These are phyloP conservation scores for Drosophila murphyi DNA, from an alignment of 1,140 invertebrate genomes.

Conservation along the genomic window DNA sequence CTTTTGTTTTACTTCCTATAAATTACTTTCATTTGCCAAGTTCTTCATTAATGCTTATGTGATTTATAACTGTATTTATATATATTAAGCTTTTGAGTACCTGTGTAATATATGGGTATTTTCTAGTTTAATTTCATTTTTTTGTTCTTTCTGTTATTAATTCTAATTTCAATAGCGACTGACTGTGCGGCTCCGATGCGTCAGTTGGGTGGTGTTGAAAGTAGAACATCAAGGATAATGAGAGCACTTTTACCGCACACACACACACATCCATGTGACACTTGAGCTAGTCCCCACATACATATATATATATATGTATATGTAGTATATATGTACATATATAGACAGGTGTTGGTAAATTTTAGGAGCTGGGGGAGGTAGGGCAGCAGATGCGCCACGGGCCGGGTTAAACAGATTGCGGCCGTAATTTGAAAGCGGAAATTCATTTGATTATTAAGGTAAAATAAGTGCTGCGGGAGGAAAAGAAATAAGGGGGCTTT, in stretches of 20 bases:
- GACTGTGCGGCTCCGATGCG: conserved; percentile 18
- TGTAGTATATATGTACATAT: conserved; percentile 50
- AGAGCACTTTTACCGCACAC: conserved; percentile 67
- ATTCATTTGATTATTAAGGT: conserved; percentile 83
- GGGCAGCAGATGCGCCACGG: conserved; percentile 36
- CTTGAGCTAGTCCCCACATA: conserved; percentile 38
- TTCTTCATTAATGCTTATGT: too few species aligned
- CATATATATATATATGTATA: conserved; percentile 30
- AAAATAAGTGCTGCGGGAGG: conserved; percentile 68
- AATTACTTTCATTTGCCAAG: too few species aligned
- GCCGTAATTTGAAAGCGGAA: conserved; percentile 81
- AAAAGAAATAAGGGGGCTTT: not conserved
- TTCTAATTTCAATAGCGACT: conserved; percentile 12
- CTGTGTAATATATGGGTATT: not conserved
- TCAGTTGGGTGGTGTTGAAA: conserved; percentile 67
- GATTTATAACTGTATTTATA: too few species aligned
- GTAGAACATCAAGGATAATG: conserved; percentile 78
- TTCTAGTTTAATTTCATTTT: not conserved
- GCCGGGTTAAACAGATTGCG: conserved; percentile 78
- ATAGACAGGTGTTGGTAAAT: conserved; percentile 52
- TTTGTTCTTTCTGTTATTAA: conserved; percentile 13
- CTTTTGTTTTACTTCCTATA: too few species aligned
- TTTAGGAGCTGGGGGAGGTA: not conserved
- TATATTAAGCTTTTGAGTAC: too few species aligned
- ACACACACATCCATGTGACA: conserved; percentile 26